These are phyloP conservation scores for Poecilia picta DNA, from an alignment of 2,797 vertebrate genomes.

Conservation along the genomic window DNA sequence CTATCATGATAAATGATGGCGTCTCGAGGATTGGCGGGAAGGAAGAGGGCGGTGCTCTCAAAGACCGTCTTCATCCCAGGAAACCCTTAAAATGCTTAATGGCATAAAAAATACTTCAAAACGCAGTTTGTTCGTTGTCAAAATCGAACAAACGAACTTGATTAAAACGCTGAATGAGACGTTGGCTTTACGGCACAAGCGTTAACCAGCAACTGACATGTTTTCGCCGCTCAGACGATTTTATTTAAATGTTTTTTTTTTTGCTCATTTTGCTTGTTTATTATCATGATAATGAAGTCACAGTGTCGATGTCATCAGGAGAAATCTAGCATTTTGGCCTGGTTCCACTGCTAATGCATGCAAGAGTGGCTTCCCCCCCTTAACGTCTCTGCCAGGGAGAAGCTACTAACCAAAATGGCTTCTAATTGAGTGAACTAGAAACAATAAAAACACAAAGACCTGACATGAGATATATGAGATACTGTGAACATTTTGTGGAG, in stretches of 20 bases:
- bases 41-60: slow-evolving; percentile 32
- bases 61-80: slow-evolving; percentile 42
- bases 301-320: slow-evolving; percentile 75
- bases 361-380: slow-evolving; percentile 62
- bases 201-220: slow-evolving; percentile 49
- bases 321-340: slow-evolving; percentile 75
- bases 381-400: slow-evolving; percentile 65
- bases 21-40: slow-evolving; percentile 48
- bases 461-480: slow-evolving; percentile 56
- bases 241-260: slow-evolving; percentile 44
- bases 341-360: slow-evolving; percentile 75
- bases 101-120: slow-evolving; percentile 6
- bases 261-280: slow-evolving; percentile 76
- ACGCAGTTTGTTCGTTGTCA: not conserved
- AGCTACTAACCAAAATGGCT: slow-evolving; percentile 62
- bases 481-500: slow-evolving; percentile 46
- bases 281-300: slow-evolving; percentile 80
- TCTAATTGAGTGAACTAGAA: slow-evolving; percentile 67
- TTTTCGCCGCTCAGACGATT: slow-evolving; percentile 73
- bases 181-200: slow-evolving; percentile 48
- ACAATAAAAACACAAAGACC: slow-evolving; percentile 46
- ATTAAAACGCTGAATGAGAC: slow-evolving; percentile 67
- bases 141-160: slow-evolving; percentile 49
- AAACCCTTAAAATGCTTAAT: slow-evolving; percentile 18
- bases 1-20: slow-evolving; percentile 72